Conservation (phyloP, 2,888 invertebrate genomes). For the Agrotis clavis region DNA sequence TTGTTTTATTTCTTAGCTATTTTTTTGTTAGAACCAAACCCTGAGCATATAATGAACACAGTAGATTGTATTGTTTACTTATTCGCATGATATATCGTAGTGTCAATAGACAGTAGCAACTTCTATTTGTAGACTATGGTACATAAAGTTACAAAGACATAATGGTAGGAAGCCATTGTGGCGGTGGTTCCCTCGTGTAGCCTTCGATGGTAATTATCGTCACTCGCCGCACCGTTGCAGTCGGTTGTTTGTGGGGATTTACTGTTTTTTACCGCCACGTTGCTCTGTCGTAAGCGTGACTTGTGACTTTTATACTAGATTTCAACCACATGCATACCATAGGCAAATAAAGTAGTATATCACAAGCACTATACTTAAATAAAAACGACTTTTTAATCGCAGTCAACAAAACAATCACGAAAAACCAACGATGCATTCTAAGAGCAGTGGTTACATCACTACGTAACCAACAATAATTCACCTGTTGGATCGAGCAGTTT, state of each 20-base stretch:
- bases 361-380: neutral
- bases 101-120: slow-evolving; percentile 25
- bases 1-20: slow-evolving; percentile 75
- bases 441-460: slow-evolving; percentile 42
- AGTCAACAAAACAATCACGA: slow-evolving; percentile 7
- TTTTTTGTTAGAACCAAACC: slow-evolving; percentile 26
- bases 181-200: slow-evolving; percentile 77
- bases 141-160: slow-evolving; percentile 67
- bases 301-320: slow-evolving; percentile 28
- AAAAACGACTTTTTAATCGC: slow-evolving; percentile 9
- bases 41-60: neutral
- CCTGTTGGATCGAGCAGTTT: slow-evolving; percentile 49
- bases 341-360: slow-evolving; percentile 3
- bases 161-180: slow-evolving; percentile 79
- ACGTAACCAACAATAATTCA: slow-evolving; percentile 29
- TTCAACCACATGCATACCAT: slow-evolving; percentile 25
- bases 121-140: slow-evolving; percentile 37
- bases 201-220: slow-evolving; percentile 80
- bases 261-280: slow-evolving; percentile 62
- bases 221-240: slow-evolving; percentile 66
- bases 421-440: slow-evolving; percentile 9
- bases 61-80: slow-evolving; percentile 10
- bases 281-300: slow-evolving; percentile 37
- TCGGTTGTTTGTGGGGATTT: slow-evolving; percentile 64
- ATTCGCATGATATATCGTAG: slow-evolving; percentile 30